A percentile compares a stretch with the other conserved stretches of the same genome.
Evolutionary conservation across 2,113 vertebrate species (phyloP).

Genomic region (Asarcornis scutulata): DNA sequence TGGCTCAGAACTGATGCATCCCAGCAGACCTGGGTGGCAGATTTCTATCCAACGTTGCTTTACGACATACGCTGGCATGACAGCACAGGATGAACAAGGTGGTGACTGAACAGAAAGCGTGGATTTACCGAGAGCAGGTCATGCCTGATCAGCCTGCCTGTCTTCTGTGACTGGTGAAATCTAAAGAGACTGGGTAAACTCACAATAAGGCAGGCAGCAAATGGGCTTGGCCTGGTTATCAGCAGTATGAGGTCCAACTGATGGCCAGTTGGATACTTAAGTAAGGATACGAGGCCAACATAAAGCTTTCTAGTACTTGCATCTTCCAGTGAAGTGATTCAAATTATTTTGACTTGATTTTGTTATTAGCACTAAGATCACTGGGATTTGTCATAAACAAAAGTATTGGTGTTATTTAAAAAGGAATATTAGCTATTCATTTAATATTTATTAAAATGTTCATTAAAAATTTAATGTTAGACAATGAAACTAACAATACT

Average conservation of each 20-base stretch:
- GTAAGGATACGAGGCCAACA: neutral
- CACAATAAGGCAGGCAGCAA: neutral
- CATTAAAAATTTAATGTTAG: neutral
- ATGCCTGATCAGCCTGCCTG: neutral
- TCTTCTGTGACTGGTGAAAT: neutral
- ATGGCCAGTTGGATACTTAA: neutral
- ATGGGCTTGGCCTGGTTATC: neutral
- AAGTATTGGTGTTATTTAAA: neutral
- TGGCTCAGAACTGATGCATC: neutral
- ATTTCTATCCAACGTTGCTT: neutral
- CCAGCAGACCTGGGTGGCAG: neutral
- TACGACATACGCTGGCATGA: neutral
- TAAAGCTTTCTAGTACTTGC: neutral
- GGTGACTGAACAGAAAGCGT: neutral
- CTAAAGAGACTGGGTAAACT: neutral
- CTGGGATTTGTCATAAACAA: neutral
- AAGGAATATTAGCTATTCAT: neutral
- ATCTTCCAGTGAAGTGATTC: neutral
- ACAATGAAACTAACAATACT: neutral
- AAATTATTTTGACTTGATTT: neutral
- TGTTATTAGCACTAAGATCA: neutral
- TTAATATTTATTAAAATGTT: neutral
- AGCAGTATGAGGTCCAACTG: neutral
- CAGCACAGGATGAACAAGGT: neutral
- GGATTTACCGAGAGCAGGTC: neutral